Evolutionary conservation across 2,888 invertebrate genomes (phyloP), one percentile per base, ranked within the genome.

Genomic region (Eupithecia abbreviata): DNA sequence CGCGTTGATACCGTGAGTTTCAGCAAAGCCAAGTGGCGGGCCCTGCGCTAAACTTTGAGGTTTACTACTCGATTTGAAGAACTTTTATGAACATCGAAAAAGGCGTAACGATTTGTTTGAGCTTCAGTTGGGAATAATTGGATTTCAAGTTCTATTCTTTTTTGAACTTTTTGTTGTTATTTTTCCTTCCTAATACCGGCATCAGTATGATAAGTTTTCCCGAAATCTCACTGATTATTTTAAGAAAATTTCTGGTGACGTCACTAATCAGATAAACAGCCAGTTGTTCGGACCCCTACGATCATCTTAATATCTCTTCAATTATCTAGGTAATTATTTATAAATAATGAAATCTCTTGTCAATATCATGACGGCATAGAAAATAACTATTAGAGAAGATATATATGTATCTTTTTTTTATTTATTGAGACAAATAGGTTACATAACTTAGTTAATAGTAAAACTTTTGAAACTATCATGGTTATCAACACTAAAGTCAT

Each of bases 21-120:
- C 82, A 86, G 87, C 85, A 83, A 88, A 90, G 85, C 86, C 87
- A 85, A 86, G 85, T 86, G 86, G 80, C 82, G 84, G 84, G 83
- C 82, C 82, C 83, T 84, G 82, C 80, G 83, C 82, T 85, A 82
- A 86, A 85, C 82, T 89, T 88, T 80, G 81, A 82, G 87, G 84
- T 86, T 89, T 88, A 88, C 85, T 89, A 85, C 85, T 83, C 85
- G 86, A 87, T 88, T 86, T 85, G 81, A 30, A 81, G 80, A 87
- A 88, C 86, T 90, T 90, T 87, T 85, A 87, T 86, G 84, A 86
- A 87, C 86, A 85, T 85, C 84, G 82, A 83, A 85, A 86, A 88
- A 86, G 84, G 83, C 81, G 79, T 82, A 85, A 80, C 82, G 85
- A 85, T 87, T 86, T 85, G 84, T 84, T 85, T 82, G 76, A 79